A percentile compares a stretch with the other conserved stretches of the same genome.
Conservation (phyloP, 2,113 vertebrate genomes). For the Axis porcinus region DNA sequence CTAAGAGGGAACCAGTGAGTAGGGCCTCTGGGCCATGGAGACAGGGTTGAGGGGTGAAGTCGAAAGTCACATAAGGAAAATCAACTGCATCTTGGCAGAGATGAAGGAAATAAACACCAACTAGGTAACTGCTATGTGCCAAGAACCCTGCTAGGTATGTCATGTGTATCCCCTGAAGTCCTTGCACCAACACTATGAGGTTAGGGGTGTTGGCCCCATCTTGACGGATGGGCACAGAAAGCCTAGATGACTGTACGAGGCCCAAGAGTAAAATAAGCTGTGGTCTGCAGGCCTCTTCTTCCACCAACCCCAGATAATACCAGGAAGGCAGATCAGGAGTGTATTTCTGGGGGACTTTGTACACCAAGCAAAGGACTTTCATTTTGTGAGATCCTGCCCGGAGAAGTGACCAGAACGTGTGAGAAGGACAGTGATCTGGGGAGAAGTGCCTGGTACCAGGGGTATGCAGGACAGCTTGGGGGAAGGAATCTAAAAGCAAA, state of each 20-base stretch:
- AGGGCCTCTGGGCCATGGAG: background rate
- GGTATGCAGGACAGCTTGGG: background rate
- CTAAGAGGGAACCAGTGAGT: background rate
- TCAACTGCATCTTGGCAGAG: background rate
- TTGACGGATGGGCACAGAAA: background rate
- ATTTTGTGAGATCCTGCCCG: background rate
- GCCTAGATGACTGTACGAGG: background rate
- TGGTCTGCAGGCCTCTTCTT: background rate
- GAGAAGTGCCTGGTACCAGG: background rate
- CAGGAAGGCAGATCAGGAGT: background rate
- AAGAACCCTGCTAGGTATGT: background rate
- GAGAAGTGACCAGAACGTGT: background rate
- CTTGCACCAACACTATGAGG: background rate
- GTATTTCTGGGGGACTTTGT: background rate
- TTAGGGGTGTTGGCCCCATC: background rate
- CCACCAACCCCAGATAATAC: background rate
- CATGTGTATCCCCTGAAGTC: background rate
- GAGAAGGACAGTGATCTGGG: background rate
- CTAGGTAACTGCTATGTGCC: background rate
- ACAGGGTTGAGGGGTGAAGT: background rate
- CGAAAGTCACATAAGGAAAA: slow-evolving; percentile 28
- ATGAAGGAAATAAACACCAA: background rate
- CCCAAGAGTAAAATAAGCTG: background rate
- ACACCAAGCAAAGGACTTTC: background rate
- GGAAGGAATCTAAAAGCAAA: background rate